Evolutionary conservation across 2,797 vertebrate genomes (phyloP).

Genomic region (Helicolenus hilgendorfi): DNA sequence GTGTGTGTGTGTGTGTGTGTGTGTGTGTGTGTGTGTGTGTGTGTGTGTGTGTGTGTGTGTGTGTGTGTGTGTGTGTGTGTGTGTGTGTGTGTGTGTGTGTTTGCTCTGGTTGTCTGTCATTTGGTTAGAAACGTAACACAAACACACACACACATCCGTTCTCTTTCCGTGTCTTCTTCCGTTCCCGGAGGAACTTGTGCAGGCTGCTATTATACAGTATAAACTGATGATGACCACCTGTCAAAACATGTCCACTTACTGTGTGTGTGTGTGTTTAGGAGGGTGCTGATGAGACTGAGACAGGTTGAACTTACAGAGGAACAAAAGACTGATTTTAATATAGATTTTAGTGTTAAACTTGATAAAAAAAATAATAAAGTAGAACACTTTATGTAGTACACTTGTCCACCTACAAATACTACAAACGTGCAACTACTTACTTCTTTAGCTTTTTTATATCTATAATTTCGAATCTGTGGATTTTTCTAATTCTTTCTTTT

Average conservation of each 20-base stretch:
- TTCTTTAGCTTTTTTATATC: not conserved
- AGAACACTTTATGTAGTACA: not conserved
- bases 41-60: not conserved
- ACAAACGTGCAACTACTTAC: not conserved
- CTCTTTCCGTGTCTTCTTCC: constrained; percentile 43
- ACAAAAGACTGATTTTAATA: constrained; percentile 19
- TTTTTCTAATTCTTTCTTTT: not conserved
- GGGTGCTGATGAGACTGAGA: constrained; percentile 38
- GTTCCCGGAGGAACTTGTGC: constrained; percentile 45
- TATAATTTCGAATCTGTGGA: not conserved
- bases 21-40: constrained; percentile 3
- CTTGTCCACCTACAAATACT: not conserved
- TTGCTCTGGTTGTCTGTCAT: not conserved
- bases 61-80: too few relatives aligned
- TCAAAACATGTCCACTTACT: constrained; percentile 66
- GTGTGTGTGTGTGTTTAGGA: not conserved
- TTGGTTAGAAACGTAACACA: not conserved
- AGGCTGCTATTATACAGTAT: constrained; percentile 50
- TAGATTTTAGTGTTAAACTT: not conserved
- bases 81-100: not conserved
- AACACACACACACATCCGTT: constrained; percentile 10
- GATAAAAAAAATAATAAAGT: not conserved
- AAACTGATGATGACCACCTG: constrained; percentile 71
- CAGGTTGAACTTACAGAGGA: constrained; percentile 18
- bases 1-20: constrained; percentile 2